These are phyloP conservation scores for Carlito syrichta DNA, from an alignment of 2,113 vertebrate species.

Conservation along the genomic window DNA sequence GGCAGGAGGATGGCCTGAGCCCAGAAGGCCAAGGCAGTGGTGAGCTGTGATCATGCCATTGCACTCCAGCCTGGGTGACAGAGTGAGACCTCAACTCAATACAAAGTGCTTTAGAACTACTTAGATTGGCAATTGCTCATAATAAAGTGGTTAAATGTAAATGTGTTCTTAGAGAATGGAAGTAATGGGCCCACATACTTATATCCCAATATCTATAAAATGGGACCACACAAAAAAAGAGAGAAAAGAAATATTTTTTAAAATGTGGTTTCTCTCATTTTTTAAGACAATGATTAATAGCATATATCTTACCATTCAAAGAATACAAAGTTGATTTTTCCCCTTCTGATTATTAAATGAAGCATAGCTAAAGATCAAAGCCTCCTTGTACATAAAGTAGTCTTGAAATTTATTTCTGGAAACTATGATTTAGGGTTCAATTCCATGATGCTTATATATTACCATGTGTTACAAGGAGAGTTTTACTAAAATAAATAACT, in stretches of 20 bases:
- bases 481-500: neutral
- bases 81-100: too few species aligned
- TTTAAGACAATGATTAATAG: neutral
- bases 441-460: neutral
- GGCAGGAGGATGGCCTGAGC: too few species aligned
- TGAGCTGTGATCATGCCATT: too few species aligned
- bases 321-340: neutral
- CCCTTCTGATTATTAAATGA: neutral
- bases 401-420: neutral
- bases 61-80: too few species aligned
- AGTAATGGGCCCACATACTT: neutral
- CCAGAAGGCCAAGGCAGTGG: too few species aligned
- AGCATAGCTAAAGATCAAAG: neutral
- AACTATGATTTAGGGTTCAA: neutral
- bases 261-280: neutral
- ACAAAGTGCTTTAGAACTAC: slow-evolving; percentile 6
- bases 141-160: neutral
- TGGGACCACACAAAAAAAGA: neutral
- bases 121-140: neutral
- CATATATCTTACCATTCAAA: neutral
- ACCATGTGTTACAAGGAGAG: neutral
- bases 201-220: neutral
- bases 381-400: neutral
- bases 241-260: neutral
- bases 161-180: neutral